A percentile compares a stretch with the other conserved stretches of the same genome.
phyloP scores from a whole-genome alignment of 2,797 vertebrate species.

The Tenualosa ilisha region DNA sequence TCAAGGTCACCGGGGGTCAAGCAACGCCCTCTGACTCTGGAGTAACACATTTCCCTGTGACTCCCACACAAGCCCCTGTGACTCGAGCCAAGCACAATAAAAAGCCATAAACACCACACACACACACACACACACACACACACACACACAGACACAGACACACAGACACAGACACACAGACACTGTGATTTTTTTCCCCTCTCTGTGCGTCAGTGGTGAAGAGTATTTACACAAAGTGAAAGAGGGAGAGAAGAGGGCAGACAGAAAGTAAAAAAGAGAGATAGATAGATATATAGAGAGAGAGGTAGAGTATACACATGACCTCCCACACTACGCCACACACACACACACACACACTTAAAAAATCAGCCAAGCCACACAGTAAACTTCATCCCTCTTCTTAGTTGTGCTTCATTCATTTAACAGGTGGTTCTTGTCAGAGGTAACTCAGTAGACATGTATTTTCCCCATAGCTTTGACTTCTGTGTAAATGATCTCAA shows the following conservation, averaged over 20 bases:
- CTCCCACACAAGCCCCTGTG: not conserved
- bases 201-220: not conserved
- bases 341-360: not conserved
- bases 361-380: not conserved
- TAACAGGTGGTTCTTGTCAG: not conserved
- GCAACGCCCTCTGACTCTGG: not conserved
- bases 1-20: conserved; percentile 4
- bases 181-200: not conserved
- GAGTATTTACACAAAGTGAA: conserved; percentile 3
- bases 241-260: not conserved
- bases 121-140: conserved; percentile 3
- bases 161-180: not conserved
- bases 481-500: not conserved
- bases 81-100: not conserved
- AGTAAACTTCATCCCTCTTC: not conserved
- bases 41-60: not conserved
- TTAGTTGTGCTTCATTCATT: not conserved
- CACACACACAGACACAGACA: not conserved
- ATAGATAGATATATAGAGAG: not conserved
- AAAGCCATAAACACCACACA: not conserved
- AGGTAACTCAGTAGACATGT: not conserved
- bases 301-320: not conserved
- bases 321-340: not conserved
- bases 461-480: not conserved
- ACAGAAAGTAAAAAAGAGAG: conserved; percentile 32